phyloP scores from a whole-genome alignment of 2,797 vertebrate genomes.

The Carapus acus region DNA sequence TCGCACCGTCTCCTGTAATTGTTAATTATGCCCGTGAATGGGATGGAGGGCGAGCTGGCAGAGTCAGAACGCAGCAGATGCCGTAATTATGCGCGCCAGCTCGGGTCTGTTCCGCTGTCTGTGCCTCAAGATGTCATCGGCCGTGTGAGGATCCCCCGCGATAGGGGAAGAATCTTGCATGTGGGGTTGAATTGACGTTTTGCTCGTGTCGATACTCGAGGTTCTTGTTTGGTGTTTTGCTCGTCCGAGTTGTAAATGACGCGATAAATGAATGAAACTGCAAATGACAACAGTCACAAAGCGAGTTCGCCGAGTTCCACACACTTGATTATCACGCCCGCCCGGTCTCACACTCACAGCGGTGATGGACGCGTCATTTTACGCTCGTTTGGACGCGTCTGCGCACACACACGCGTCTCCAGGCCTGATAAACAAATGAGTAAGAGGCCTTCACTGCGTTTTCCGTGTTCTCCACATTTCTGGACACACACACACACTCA shows the following conservation, averaged over 20 bases:
- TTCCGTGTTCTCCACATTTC: not conserved
- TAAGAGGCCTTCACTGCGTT: slow-evolving; percentile 43
- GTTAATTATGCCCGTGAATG: slow-evolving; percentile 9
- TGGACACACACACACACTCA: too few species aligned
- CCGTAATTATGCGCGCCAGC: slow-evolving; percentile 19
- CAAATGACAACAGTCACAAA: too few species aligned
- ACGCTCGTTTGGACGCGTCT: slow-evolving; percentile 12
- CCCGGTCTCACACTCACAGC: too few species aligned
- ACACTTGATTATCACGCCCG: too few species aligned
- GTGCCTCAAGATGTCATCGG: slow-evolving; percentile 50
- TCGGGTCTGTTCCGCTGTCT: slow-evolving; percentile 39
- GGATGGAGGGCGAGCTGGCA: not conserved
- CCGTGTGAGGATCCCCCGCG: slow-evolving; percentile 29
- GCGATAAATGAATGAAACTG: too few species aligned
- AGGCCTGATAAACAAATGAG: slow-evolving; percentile 59
- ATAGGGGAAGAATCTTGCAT: slow-evolving; percentile 2
- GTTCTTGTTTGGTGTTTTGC: too few species aligned
- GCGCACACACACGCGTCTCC: slow-evolving; percentile 6
- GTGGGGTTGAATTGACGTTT: too few species aligned
- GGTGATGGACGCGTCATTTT: slow-evolving; percentile 26
- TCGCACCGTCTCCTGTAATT: slow-evolving; percentile 10
- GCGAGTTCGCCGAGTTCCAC: too few species aligned
- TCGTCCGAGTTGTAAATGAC: too few species aligned
- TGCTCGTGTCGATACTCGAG: too few species aligned
- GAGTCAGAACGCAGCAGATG: slow-evolving; percentile 43